Conservation (phyloP, 2,888 invertebrate species). For the Harpagoxenus sublaevis region DNA sequence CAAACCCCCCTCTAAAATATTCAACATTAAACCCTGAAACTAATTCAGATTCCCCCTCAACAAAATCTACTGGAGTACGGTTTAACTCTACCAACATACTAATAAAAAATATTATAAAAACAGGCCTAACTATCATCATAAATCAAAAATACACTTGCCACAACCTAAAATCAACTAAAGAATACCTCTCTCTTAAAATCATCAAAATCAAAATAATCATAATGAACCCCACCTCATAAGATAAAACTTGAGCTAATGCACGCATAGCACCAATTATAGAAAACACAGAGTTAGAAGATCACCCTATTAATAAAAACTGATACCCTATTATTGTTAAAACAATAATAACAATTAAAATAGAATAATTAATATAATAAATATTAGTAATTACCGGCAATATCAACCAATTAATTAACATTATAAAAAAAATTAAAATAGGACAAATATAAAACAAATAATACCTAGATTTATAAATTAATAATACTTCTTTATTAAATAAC, state of each 20-base stretch:
- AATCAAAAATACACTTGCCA: conserved; percentile 78
- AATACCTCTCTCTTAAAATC: conserved; percentile 85
- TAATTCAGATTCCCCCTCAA: conserved; percentile 92
- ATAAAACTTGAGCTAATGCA: conserved; percentile 91
- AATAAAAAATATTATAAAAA: conserved; percentile 87
- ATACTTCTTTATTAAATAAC: too few species aligned
- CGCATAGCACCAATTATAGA: conserved; percentile 90
- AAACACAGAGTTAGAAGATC: conserved; percentile 92
- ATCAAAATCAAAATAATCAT: conserved; percentile 88
- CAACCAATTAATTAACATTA: too few species aligned
- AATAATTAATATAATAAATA: too few species aligned
- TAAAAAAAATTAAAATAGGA: too few species aligned
- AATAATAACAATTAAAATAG: conserved; percentile 90
- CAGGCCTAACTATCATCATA: conserved; percentile 86
- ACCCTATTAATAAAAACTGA: conserved; percentile 89
- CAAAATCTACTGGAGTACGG: conserved; percentile 92
- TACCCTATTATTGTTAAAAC: conserved; percentile 90
- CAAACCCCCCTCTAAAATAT: conserved; percentile 90
- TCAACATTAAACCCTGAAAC: conserved; percentile 93
- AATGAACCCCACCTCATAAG: conserved; percentile 91
- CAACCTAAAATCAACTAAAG: too few species aligned
- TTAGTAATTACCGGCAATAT: too few species aligned
- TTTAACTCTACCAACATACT: conserved; percentile 90
- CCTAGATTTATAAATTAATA: too few species aligned
- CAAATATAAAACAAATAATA: too few species aligned